Conservation (phyloP, 2,113 vertebrate species). For the human region DNA sequence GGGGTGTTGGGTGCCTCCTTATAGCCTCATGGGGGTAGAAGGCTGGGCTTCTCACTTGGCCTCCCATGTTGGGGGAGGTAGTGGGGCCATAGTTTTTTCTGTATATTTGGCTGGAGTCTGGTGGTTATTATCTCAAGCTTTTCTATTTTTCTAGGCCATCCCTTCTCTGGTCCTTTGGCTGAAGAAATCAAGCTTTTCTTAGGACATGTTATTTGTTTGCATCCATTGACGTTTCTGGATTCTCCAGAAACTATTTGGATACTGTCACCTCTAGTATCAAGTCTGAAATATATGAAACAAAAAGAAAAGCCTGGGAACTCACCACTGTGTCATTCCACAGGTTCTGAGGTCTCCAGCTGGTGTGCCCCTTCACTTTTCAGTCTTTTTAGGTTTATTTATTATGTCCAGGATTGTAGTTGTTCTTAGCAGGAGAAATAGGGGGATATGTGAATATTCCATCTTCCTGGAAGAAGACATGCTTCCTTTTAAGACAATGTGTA, state of each 20-base stretch:
- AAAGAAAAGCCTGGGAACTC: neutral
- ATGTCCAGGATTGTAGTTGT: neutral
- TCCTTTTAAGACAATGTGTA: neutral
- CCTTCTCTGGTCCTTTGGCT: neutral
- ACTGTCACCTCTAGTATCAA: neutral
- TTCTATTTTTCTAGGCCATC: neutral
- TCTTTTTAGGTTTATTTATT: neutral
- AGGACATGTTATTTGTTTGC: neutral
- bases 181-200: neutral
- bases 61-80: neutral
- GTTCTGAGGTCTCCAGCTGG: neutral
- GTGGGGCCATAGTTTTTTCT: neutral
- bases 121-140: neutral
- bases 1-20: neutral
- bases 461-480: neutral
- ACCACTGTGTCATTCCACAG: neutral
- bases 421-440: neutral
- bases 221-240: neutral
- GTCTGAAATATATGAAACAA: neutral
- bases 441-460: neutral
- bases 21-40: neutral
- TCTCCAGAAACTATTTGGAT: neutral
- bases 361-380: neutral
- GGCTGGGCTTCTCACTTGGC: neutral
- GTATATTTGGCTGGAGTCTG: neutral